These are phyloP conservation scores for Biston stratarius DNA, from an alignment of 2,888 invertebrate species.

Conservation along the genomic window DNA sequence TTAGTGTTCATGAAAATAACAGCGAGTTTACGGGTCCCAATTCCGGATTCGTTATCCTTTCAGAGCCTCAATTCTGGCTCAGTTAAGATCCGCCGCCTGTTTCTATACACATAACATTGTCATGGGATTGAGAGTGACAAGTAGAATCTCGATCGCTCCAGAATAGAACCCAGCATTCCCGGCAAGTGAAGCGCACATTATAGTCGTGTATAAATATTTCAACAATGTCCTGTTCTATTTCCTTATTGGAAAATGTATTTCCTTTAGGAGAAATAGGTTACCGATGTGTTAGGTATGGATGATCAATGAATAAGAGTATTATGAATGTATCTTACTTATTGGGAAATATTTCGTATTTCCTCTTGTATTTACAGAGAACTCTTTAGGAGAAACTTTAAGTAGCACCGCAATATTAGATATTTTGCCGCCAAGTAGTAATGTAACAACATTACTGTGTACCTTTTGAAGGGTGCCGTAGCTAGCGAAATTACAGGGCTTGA, in stretches of 20 bases:
- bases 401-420: too few species aligned
- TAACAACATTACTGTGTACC: too few species aligned
- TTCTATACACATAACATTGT: background rate
- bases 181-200: slow-evolving; percentile 48
- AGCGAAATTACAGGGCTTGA: too few species aligned
- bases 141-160: background rate
- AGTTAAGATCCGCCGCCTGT: background rate
- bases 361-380: background rate
- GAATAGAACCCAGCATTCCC: slow-evolving; percentile 43
- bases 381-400: too few species aligned
- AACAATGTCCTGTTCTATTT: slow-evolving; percentile 38
- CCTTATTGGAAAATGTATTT: slow-evolving; percentile 34
- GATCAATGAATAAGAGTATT: slow-evolving; percentile 9
- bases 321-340: slow-evolving; percentile 1
- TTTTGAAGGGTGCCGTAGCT: too few species aligned
- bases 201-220: slow-evolving; percentile 53
- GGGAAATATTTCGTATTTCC: background rate
- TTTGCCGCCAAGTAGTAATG: too few species aligned
- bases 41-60: slow-evolving; percentile 59
- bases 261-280: slow-evolving; percentile 29
- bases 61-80: slow-evolving; percentile 35
- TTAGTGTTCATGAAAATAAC: too few species aligned
- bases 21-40: too few species aligned
- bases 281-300: background rate
- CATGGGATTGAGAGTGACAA: background rate